Base-by-base conservation (phyloP, 2,113 vertebrate genomes). In the Bucco capensis region DNA sequence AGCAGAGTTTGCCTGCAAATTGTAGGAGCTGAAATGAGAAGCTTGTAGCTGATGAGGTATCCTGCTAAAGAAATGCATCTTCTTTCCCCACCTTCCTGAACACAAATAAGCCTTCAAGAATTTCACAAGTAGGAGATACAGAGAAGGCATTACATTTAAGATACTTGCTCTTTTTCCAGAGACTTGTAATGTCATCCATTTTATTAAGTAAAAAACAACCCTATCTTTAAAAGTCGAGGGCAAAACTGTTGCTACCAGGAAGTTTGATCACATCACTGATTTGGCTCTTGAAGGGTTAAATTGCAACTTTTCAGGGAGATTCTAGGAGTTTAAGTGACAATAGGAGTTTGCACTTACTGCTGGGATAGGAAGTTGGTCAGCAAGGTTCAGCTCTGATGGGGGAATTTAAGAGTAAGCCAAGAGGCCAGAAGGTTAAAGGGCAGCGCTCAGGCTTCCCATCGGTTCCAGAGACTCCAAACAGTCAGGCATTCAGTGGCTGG, bases 341-440 rank as follows among this genome's bases (percentile, higher is more conserved):
- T 75, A 37, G 65, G 70, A 75, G 49, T 78, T 83, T 72, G 86
- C 88, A 78, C 77, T 78, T 89, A 81, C 73, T 89, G 66, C 86
- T 89, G 77, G 81, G 84, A 76, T 91, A 92, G 93, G 91, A 96
- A 96, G 89, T 80, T 61, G 77, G 92, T 87, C 3, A 2, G 95
- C 70, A 89, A 94, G 80, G 57, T 94, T 90, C 91, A 93, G 73
- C 40, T 92, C 75, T 92, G 83, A 54, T 16, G 53, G 58, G 83
- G 66, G 83, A 93, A 82, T 86, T 57, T 86, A 88, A 86, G 81
- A 90, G 77, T 84, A 93, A 94, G 77, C 65, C 73, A 95, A 90
- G 89, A 89, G 87, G 91, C 81, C 87, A 90, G 70, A 53, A 95
- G 91, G 91, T 94, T 96, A 96, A 96, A 95, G 91, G 84, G 84